Evolutionary conservation across 2,888 invertebrate genomes (phyloP).

Genomic region (Serrognathus titanus): DNA sequence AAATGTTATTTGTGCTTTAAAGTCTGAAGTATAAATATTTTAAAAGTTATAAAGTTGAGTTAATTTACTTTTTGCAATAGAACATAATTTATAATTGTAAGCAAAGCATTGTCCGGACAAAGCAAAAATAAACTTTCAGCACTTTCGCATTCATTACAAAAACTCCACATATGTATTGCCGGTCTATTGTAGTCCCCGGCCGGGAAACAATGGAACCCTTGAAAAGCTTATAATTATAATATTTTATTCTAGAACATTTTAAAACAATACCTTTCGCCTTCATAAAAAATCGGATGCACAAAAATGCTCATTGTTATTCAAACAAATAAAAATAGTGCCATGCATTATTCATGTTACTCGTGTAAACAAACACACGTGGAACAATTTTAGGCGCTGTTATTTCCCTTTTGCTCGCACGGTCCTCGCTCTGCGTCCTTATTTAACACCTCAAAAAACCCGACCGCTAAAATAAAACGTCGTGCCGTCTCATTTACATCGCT

Average conservation of each 20-base stretch:
- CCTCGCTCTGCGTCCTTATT: no score
- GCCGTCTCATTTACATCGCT: no score
- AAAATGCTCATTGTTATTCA: conserved; percentile 32
- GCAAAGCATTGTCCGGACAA: no score
- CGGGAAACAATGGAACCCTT: conserved; percentile 8
- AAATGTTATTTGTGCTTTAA: no score
- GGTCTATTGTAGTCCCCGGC: neutral
- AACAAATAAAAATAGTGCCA: conserved; percentile 30
- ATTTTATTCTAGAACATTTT: conserved; percentile 31
- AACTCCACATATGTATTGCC: conserved; percentile 2
- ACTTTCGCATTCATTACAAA: neutral
- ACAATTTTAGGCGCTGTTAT: neutral
- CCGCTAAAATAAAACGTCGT: no score
- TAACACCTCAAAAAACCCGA: no score
- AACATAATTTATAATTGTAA: no score
- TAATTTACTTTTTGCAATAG: no score
- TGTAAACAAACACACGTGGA: neutral
- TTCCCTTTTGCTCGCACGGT: no score
- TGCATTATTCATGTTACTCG: conserved; percentile 32
- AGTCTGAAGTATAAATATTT: no score
- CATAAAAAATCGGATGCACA: conserved; percentile 28
- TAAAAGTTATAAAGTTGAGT: no score
- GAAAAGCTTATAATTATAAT: conserved; percentile 16
- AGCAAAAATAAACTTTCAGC: neutral
- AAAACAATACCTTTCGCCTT: conserved; percentile 31